Base-by-base conservation (phyloP, 2,797 vertebrate genomes). In the Neosalanx taihuensis region DNA sequence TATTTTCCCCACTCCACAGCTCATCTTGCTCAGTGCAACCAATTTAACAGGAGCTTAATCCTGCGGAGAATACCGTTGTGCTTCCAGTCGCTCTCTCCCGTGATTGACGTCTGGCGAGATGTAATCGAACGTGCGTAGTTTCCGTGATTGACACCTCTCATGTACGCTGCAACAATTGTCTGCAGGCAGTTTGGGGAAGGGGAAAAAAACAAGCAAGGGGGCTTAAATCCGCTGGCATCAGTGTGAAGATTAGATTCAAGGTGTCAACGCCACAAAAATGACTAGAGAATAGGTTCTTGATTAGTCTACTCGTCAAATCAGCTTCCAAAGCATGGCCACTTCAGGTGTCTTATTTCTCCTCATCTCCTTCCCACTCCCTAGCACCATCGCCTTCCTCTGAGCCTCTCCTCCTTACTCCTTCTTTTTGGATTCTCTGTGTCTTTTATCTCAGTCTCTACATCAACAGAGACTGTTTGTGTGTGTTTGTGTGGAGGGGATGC, bases 41-140 rank as follows among this genome's bases (percentile, higher is more conserved):
- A 90, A 91, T 92, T 91, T 92, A 90, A 88, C 87, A 82, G 74
- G 75, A 84, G 78, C 82, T 82, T 91, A 91, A 92, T 92, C 89
- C 88, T 86, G 76, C 49, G 74, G 88, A 88, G 88, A 89, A 88
- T 81, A 85, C 80, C 71, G 67, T 74, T 73, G 69, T 67, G 75
- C 80, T 76, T 87, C 80, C 80, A 77, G 76, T 79, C 75, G 72
- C 67, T 72, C 71, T 76, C n/a, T 31, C 67, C 76, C 74, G 71
- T 88, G 88, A 92, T 82, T 88, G 90, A 91, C 83, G 84, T 83
- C 76, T 84, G 81, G 81, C 59, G 76, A 87, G 85, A 93, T 91
- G 72, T 82, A 81, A 91, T 90, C 83, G 79, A 85, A 90, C 80
- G 75, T 62, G 35, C 73, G n/a, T 71, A 61, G 81, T 86, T 83